These are phyloP conservation scores for Drosophila orosa DNA, from an alignment of 1,140 invertebrate genomes.

Conservation along the genomic window DNA sequence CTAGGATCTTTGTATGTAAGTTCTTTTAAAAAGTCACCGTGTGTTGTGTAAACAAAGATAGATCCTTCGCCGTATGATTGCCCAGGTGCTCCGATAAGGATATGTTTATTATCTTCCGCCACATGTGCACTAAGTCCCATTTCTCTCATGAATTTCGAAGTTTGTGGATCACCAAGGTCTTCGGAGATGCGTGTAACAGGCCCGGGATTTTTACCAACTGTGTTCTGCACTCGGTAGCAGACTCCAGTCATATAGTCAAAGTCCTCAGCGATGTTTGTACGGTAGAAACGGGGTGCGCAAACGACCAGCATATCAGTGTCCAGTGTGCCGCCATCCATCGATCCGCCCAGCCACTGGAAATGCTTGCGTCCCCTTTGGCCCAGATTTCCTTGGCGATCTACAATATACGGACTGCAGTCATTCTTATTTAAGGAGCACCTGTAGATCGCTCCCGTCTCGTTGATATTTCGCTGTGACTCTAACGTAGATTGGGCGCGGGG, in stretches of 20 bases:
- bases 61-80: no score
- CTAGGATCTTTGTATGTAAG: no score
- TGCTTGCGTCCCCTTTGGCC: slow-evolving; percentile 55
- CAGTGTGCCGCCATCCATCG: slow-evolving; percentile 74
- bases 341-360: slow-evolving; percentile 75
- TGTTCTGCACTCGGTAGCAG: slow-evolving; percentile 82
- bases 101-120: slow-evolving; percentile 80
- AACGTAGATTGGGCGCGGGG: slow-evolving; percentile 77
- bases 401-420: slow-evolving; percentile 64
- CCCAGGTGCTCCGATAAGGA: slow-evolving; percentile 86
- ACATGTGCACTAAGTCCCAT: slow-evolving; percentile 85
- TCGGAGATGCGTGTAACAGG: slow-evolving; percentile 57
- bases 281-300: slow-evolving; percentile 73
- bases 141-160: slow-evolving; percentile 84
- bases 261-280: slow-evolving; percentile 40
- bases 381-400: slow-evolving; percentile 59
- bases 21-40: neutral
- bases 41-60: neutral
- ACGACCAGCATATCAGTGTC: slow-evolving; percentile 75
- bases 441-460: slow-evolving; percentile 79
- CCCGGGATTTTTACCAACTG: slow-evolving; percentile 45
- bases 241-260: slow-evolving; percentile 80
- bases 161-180: neutral
- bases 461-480: slow-evolving; percentile 61
- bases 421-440: slow-evolving; percentile 57